These are phyloP conservation scores for Tamias sibiricus DNA, from an alignment of 2,113 vertebrate genomes.

Conservation along the genomic window DNA sequence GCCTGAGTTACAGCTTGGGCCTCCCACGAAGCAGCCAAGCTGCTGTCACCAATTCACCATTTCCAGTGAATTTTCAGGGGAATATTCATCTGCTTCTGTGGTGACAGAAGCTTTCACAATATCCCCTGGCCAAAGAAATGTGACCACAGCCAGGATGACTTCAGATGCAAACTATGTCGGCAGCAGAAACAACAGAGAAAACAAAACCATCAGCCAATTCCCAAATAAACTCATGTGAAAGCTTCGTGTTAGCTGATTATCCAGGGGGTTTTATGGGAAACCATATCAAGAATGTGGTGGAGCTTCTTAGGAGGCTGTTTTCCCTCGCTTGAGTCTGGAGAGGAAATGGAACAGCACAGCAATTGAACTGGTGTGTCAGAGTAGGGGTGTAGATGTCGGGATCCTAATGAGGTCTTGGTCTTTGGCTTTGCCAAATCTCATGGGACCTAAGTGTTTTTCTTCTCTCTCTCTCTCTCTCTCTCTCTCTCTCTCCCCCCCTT, in stretches of 20 bases:
- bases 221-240: slow-evolving; percentile 67
- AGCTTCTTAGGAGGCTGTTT: neutral
- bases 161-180: slow-evolving; percentile 50
- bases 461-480: neutral
- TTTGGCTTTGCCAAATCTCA: neutral
- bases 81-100: slow-evolving; percentile 49
- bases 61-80: neutral
- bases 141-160: slow-evolving; percentile 42
- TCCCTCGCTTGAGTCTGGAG: neutral
- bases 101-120: slow-evolving; percentile 53
- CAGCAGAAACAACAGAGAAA: slow-evolving; percentile 54
- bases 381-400: neutral
- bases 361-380: neutral
- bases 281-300: slow-evolving; percentile 18
- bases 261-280: slow-evolving; percentile 63
- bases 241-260: slow-evolving; percentile 61
- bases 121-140: slow-evolving; percentile 12
- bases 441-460: neutral
- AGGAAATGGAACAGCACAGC: neutral
- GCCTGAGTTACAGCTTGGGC: neutral
- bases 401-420: neutral
- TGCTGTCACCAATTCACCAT: neutral
- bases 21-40: slow-evolving; percentile 28
- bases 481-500: neutral
- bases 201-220: slow-evolving; percentile 59